phyloP scores from a whole-genome alignment of 2,113 vertebrate genomes.

The Sinosuthora webbiana region DNA sequence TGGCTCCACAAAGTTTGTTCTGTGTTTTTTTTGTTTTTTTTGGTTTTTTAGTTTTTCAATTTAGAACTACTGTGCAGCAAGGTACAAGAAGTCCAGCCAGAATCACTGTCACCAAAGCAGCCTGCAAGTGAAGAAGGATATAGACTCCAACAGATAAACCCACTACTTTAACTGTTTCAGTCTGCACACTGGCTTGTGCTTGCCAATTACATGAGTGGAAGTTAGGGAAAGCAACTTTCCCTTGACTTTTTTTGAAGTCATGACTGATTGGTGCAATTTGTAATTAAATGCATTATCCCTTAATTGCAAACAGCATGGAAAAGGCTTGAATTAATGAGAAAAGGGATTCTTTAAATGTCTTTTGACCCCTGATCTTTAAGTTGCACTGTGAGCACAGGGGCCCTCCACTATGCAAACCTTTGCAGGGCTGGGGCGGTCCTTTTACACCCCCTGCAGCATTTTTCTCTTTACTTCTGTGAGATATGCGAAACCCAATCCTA shows the following conservation, averaged over 20 bases:
- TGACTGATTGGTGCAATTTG: not conserved
- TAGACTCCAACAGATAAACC: not conserved
- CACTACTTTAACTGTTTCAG: not conserved
- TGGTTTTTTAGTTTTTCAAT: not conserved
- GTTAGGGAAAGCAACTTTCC: not conserved
- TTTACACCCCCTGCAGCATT: accelerated
- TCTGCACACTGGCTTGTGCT: not conserved
- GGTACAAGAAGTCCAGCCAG: not conserved
- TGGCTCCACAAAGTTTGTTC: not conserved
- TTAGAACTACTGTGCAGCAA: not conserved
- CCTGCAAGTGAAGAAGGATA: not conserved
- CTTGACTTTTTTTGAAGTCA: not conserved
- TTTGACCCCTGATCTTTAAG: not conserved
- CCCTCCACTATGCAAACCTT: accelerated
- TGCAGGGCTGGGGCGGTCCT: not conserved
- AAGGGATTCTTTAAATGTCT: not conserved
- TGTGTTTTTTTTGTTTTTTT: not conserved
- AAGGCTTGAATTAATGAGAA: not conserved
- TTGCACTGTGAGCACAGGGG: accelerated
- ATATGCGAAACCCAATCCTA: accelerated
- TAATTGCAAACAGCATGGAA: not conserved
- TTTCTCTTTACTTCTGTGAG: not conserved
- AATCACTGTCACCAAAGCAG: not conserved
- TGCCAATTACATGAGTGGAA: not conserved
- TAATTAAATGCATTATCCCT: not conserved